These are phyloP conservation scores for Nemurella pictetii DNA, from an alignment of 2,888 invertebrate genomes.

Conservation along the genomic window DNA sequence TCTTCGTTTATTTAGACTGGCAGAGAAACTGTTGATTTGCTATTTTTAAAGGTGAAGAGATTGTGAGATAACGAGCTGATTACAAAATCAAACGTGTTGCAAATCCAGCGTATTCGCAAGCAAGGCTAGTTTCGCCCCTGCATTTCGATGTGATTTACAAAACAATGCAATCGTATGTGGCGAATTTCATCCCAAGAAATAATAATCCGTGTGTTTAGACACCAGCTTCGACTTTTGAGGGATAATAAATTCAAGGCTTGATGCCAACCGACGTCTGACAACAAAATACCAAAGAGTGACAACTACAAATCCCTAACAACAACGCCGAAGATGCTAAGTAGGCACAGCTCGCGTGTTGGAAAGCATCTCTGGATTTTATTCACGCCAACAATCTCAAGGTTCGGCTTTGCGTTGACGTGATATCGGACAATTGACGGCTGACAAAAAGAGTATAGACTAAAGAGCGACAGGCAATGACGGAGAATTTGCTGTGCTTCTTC, in stretches of 20 bases:
- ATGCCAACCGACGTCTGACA: not conserved
- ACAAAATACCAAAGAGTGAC: not conserved
- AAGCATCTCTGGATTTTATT: not conserved
- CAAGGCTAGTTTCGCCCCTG: too few species aligned
- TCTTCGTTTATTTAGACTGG: too few species aligned
- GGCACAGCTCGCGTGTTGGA: not conserved
- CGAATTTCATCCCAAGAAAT: too few species aligned
- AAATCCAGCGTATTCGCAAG: too few species aligned
- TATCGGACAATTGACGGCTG: not conserved
- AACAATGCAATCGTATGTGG: too few species aligned
- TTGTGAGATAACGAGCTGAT: too few species aligned
- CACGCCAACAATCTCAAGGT: not conserved
- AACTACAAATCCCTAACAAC: not conserved
- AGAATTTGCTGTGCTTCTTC: not conserved
- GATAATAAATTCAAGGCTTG: not conserved
- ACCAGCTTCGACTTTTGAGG: too few species aligned
- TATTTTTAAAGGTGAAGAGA: too few species aligned
- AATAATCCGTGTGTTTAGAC: not conserved
- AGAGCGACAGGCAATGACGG: not conserved
- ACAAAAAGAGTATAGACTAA: not conserved
- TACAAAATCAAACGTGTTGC: too few species aligned
- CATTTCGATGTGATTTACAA: too few species aligned
- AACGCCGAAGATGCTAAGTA: not conserved
- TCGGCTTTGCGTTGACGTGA: not conserved
- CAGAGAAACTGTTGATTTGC: too few species aligned